These are phyloP conservation scores for Brachirus orientalis DNA, from an alignment of 2,113 vertebrate genomes.

Conservation along the genomic window DNA sequence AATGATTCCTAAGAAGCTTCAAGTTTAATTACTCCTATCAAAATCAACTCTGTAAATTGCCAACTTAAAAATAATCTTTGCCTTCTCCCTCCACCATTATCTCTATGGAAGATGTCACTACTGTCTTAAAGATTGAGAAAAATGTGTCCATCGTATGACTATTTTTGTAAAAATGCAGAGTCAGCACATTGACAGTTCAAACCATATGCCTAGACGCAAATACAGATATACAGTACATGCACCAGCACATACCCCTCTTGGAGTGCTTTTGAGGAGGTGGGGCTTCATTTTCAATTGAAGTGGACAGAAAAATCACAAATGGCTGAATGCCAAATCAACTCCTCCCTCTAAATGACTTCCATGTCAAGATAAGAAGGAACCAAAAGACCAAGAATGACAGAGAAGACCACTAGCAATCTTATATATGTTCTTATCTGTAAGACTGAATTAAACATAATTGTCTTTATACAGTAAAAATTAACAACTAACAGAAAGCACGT, in stretches of 20 bases:
- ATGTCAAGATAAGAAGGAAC: conserved; percentile 69
- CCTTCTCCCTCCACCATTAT: neutral
- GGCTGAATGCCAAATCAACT: conserved; percentile 71
- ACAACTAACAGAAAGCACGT: too few species aligned
- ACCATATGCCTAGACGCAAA: conserved; percentile 7
- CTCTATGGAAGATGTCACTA: neutral
- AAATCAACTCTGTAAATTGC: neutral
- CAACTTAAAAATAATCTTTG: neutral
- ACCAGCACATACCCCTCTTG: conserved; percentile 4
- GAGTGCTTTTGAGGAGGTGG: conserved; percentile 35
- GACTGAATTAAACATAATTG: conserved; percentile 21
- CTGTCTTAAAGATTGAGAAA: neutral
- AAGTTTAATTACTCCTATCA: neutral
- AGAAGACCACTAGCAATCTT: conserved; percentile 34
- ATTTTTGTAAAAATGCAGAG: conserved; percentile 4
- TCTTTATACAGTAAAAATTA: neutral
- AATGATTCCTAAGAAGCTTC: too few species aligned
- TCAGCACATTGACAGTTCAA: conserved; percentile 28
- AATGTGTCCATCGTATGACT: neutral
- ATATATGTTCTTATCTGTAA: conserved; percentile 39
- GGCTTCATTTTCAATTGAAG: conserved; percentile 74
- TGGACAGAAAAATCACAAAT: conserved; percentile 75
- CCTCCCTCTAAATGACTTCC: conserved; percentile 79
- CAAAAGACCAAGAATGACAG: conserved; percentile 50
- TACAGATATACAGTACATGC: neutral